Conservation (phyloP, 2,797 vertebrate genomes). For the Enteromius treurensis region DNA sequence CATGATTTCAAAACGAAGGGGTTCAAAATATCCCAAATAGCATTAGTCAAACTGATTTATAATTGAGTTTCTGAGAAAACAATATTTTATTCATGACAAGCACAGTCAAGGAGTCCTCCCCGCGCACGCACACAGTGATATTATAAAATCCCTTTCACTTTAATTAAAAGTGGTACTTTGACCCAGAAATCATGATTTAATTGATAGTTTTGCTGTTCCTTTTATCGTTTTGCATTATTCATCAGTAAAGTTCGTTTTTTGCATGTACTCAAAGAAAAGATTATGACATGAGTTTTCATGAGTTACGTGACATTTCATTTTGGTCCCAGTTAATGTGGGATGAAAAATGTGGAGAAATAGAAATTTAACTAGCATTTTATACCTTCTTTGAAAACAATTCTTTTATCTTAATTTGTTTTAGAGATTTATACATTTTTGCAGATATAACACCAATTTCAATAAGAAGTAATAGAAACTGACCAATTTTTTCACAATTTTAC, state of each 20-base stretch:
- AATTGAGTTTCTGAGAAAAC: not conserved
- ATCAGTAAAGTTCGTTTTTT: conserved; percentile 3
- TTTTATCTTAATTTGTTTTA: not conserved
- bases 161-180: conserved; percentile 22
- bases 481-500: not conserved
- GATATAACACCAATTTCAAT: not conserved
- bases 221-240: conserved; percentile 25
- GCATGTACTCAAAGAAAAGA: conserved; percentile 9
- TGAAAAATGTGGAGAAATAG: conserved; percentile 34
- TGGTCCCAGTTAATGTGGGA: not conserved
- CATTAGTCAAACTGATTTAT: conserved; percentile 18
- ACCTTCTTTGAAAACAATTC: not conserved
- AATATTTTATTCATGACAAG: not conserved
- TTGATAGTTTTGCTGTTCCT: not conserved
- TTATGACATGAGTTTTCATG: conserved; percentile 16
- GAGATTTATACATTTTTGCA: not conserved
- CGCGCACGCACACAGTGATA: not conserved
- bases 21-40: conserved; percentile 26
- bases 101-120: not conserved
- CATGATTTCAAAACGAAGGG: conserved; percentile 32
- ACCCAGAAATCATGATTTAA: conserved; percentile 45
- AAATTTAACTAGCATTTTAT: not conserved
- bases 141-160: not conserved
- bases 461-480: not conserved
- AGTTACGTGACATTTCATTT: not conserved